A percentile compares a stretch with the other conserved stretches of the same genome.
phyloP scores from a whole-genome alignment of 1,140 invertebrate genomes.

The Aricia agestis region DNA sequence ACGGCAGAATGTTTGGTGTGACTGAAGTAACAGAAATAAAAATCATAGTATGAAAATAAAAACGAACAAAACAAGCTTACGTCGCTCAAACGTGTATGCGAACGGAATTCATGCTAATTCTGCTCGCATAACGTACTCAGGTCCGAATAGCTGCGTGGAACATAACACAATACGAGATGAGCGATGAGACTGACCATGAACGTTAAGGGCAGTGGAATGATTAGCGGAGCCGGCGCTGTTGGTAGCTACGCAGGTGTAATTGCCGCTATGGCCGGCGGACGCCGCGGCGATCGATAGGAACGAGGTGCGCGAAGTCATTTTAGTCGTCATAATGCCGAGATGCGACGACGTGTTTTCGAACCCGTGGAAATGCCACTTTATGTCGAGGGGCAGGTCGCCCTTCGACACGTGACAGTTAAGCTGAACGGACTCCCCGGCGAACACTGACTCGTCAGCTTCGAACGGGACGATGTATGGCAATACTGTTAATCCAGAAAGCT shows the following conservation, averaged over 20 bases:
- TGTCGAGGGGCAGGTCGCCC: constrained; percentile 85
- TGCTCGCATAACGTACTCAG: constrained; percentile 39
- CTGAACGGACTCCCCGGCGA: constrained; percentile 86
- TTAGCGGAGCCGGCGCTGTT: constrained; percentile 84
- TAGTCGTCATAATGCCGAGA: constrained; percentile 83
- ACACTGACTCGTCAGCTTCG: constrained; percentile 85
- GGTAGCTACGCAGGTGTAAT: constrained; percentile 87
- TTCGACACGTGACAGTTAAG: constrained; percentile 86
- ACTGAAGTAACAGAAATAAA: constrained; percentile 68
- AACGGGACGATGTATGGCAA: constrained; percentile 87
- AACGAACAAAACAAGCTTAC: constrained; percentile 47
- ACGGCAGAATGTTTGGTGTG: constrained; percentile 81
- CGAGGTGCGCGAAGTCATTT: constrained; percentile 86
- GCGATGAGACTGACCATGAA: constrained; percentile 81
- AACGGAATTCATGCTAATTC: constrained; percentile 64
- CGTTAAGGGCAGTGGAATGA: constrained; percentile 82
- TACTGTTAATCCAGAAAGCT: constrained; percentile 79
- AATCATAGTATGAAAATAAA: constrained; percentile 34
- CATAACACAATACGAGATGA: constrained; percentile 36
- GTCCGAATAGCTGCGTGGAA: constrained; percentile 41
- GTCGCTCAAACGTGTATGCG: constrained; percentile 38
- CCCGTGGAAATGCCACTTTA: constrained; percentile 87
- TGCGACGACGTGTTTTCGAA: constrained; percentile 78
- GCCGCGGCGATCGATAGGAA: constrained; percentile 87
- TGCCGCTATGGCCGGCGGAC: constrained; percentile 84